phyloP scores from a whole-genome alignment of 2,888 invertebrate species.

The Sericinus montela region DNA sequence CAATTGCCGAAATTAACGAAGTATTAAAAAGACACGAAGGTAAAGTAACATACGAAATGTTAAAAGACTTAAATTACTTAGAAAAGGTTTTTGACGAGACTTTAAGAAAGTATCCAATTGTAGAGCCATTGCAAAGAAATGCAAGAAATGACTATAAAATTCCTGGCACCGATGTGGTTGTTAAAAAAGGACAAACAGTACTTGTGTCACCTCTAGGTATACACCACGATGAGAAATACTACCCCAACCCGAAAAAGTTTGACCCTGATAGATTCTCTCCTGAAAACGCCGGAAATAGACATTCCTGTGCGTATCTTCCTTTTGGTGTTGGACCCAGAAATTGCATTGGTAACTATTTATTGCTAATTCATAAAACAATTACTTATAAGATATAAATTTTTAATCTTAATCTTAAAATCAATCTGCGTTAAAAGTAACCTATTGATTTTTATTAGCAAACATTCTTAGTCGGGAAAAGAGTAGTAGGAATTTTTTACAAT shows the following conservation, averaged over 20 bases:
- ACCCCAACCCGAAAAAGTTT: slow-evolving; percentile 59
- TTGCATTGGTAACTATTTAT: slow-evolving; percentile 1
- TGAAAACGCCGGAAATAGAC: slow-evolving; percentile 39
- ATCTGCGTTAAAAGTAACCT: no score
- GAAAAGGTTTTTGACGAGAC: slow-evolving; percentile 57
- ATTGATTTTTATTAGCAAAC: no score
- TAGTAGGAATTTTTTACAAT: no score
- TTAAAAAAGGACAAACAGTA: slow-evolving; percentile 47
- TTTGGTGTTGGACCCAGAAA: slow-evolving; percentile 9
- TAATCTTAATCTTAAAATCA: no score
- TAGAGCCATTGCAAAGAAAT: slow-evolving; percentile 48
- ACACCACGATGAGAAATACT: slow-evolving; percentile 58
- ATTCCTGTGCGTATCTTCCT: slow-evolving; percentile 6
- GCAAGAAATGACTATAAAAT: slow-evolving; percentile 46
- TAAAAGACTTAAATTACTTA: slow-evolving; percentile 55
- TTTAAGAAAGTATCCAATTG: slow-evolving; percentile 62
- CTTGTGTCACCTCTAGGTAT: slow-evolving; percentile 51
- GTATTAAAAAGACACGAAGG: slow-evolving; percentile 39
- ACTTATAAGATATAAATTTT: no score
- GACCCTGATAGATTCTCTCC: slow-evolving; percentile 63
- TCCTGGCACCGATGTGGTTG: slow-evolving; percentile 43
- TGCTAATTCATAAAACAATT: no score
- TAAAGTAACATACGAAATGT: slow-evolving; percentile 47
- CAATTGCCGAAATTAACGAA: slow-evolving; percentile 42
- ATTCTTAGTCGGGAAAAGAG: no score